Base-by-base conservation (phyloP, 2,113 vertebrate genomes). In the Lipophrys pholis region DNA sequence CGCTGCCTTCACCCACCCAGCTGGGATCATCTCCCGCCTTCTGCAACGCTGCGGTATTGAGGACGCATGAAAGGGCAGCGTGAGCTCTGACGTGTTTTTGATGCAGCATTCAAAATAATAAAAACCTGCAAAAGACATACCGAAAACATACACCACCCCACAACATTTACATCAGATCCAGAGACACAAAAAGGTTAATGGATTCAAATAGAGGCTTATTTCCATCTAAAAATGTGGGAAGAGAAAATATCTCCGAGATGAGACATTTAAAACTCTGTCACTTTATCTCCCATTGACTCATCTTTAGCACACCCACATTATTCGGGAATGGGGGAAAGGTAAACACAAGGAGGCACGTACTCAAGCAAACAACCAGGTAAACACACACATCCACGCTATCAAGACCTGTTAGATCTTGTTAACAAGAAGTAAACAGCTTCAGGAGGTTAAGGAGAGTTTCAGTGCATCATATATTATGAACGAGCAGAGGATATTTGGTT, bases 401-500 rank as follows among this genome's bases (percentile, higher is more conserved):
- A 59, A 16, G 51, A 58, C 67, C 64, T 73, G 76, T 76, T 74
- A 43, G 58, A 65, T 80, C 78, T 55, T 81, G 73, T 66, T 40
- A 43, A 50, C 46, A 35, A 68, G 61, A 49, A 66, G 72, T 71
- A 56, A 85, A 85, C 66, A 82, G 73, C 72, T 76, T 30, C 57
- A 57, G 42, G 73, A 70, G 60, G 14, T 62, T 30, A 76, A 78
- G 62, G 16, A 78, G 55, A 6, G 36, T 69, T 69, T 81, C 56
- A 66, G 56, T 56, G 65, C 67, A 69, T 79, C 66, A 80, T 77
- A 51, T 63, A 77, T 86, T 70, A 75, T 66, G 59, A 58, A 84
- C 17, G 10, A 80, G 8, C 10, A 76, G 2, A 30, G 21, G 21
- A 30, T 30, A 30, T 30, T 30, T 36, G 11, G 43, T 38, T 61